Percentiles rank a stretch among this genome's conserved stretches.
Evolutionary conservation across 2,888 invertebrate species (phyloP).

Genomic region (Bugulina stolonifera): DNA sequence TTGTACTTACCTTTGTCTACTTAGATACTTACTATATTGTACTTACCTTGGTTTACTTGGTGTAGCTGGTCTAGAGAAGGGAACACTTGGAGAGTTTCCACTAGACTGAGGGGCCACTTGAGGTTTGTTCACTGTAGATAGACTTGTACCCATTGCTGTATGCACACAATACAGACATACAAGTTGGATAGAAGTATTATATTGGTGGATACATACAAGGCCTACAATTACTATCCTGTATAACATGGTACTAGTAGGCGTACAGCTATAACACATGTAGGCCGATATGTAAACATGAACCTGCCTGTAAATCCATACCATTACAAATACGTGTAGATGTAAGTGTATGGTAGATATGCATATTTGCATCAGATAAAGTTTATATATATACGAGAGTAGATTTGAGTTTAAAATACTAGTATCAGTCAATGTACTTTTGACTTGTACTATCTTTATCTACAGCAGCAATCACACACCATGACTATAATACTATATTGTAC

Average conservation of each 20-base stretch:
- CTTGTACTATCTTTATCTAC: no score
- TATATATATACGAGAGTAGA: neutral
- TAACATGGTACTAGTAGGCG: neutral
- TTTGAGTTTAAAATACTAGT: no score
- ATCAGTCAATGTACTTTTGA: no score
- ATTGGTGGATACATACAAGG: neutral
- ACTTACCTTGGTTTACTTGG: conserved; percentile 32
- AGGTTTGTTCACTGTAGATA: conserved; percentile 24
- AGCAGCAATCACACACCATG: no score
- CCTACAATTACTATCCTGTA: neutral
- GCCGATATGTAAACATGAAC: neutral
- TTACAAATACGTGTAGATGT: neutral
- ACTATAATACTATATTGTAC: no score
- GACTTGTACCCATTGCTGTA: neutral
- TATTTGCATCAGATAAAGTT: neutral
- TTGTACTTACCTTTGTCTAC: no score
- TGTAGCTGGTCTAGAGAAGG: neutral
- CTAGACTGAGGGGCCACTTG: neutral
- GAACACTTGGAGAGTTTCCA: neutral
- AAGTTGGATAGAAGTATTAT: neutral
- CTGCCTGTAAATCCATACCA: neutral
- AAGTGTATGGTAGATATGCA: no score
- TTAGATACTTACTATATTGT: no score
- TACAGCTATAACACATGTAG: neutral
- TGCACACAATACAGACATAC: no score